phyloP scores from a whole-genome alignment of 2,797 vertebrate genomes.

The Sitta carolinensis region DNA sequence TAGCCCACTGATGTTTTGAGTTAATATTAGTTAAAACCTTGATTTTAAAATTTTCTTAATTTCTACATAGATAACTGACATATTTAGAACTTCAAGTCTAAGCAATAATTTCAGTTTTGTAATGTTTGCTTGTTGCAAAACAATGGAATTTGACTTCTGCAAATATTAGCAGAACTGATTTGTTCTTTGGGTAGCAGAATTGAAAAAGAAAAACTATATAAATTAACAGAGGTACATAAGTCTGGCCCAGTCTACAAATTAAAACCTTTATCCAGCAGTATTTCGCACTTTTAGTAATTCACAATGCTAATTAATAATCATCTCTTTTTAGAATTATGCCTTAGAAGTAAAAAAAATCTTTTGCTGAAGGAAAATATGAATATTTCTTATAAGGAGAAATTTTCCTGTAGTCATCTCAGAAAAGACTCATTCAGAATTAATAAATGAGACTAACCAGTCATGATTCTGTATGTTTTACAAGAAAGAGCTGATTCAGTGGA shows the following conservation, averaged over 20 bases:
- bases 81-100: background rate
- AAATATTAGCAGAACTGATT: background rate
- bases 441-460: background rate
- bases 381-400: background rate
- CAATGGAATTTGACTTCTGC: background rate
- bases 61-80: background rate
- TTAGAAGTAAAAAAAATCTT: background rate
- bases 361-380: background rate
- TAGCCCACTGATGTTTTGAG: background rate
- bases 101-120: background rate
- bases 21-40: background rate
- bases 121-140: background rate
- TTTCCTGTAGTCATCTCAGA: background rate
- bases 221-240: background rate
- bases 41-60: background rate
- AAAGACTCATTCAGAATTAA: background rate
- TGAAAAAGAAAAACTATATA: background rate
- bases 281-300: background rate
- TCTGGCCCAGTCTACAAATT: background rate
- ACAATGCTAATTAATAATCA: background rate
- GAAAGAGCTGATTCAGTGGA: conserved; percentile 3
- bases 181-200: background rate
- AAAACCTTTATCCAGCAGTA: background rate
- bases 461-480: background rate
- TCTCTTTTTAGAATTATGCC: background rate